Base-by-base conservation (phyloP, 2,797 vertebrate genomes). In the Eulemur rubriventer region DNA sequence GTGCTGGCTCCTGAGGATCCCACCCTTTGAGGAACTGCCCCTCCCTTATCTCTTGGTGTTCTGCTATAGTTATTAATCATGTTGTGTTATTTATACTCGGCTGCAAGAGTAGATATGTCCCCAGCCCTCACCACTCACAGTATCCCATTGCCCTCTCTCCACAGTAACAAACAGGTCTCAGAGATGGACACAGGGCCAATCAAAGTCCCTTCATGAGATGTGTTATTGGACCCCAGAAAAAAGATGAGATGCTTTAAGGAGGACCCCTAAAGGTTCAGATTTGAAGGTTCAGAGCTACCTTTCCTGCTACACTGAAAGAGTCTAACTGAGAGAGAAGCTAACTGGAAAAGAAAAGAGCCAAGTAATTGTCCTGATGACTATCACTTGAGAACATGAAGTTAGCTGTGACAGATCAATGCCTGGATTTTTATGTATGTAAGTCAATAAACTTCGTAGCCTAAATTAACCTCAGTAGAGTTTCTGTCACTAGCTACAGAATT, bases 401-500 rank as follows among this genome's bases (percentile, higher is more conserved):
- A 73, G 38, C 41, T 96, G 52, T 55, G 38, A 90, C 18, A 82
- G 92, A 35, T 48, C 35, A 28, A 28, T 6, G 22, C 55, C 28
- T 43, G 82, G 18, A 63, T 78, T 50, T 87, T 70, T 65, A 84
- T 4, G 20, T 33, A 38, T 26, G 6, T 33, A 89, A 69, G 52
- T 63, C 80, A 81, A 46, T 52, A 63, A 28, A 55, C 59, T 89
- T 89, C 59, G 72, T 26, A 50, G 65, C 35, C 59, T 75, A 75
- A 63, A 86, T 57, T 70, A 86, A 89, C 10, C n/a, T 95, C 73
- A 55, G 17, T 12, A 78, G 43, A 79, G 33, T 82, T 85, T 72
- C 50, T 73, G 38, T 75, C 70, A 84, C 57, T 90, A 63, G 76
- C 83, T 80, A 88, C 30, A 75, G 84, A 92, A 89, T 48, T 95